Conservation (phyloP, 2,113 vertebrate species). For the Phainopepla nitens region DNA sequence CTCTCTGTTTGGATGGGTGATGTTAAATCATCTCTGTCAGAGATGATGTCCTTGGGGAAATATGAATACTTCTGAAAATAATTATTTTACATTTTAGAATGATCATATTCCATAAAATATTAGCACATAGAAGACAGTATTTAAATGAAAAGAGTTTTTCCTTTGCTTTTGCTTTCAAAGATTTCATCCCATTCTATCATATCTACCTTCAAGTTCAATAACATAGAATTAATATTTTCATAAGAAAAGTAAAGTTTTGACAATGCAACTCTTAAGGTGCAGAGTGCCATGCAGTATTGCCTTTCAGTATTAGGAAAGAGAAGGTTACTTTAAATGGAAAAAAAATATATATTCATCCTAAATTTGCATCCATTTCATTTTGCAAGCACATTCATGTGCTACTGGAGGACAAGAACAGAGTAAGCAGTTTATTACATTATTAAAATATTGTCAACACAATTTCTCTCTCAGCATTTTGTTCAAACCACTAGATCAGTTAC, state of each 20-base stretch:
- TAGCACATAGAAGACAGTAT: neutral
- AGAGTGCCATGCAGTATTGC: neutral
- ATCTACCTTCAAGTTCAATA: neutral
- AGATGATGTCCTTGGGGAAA: neutral
- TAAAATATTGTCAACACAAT: neutral
- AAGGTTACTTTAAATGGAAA: neutral
- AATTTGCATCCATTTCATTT: neutral
- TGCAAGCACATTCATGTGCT: neutral
- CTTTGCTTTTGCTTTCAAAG: neutral
- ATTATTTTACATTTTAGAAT: neutral
- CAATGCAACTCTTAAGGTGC: neutral
- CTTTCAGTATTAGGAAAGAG: neutral
- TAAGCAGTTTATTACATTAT: neutral
- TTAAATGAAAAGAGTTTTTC: neutral
- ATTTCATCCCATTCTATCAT: neutral
- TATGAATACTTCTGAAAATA: neutral
- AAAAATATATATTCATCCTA: neutral
- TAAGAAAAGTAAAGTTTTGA: neutral
- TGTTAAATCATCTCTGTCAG: conserved; percentile 35
- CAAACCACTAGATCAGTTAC: neutral
- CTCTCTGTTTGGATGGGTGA: neutral
- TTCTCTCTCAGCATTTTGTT: neutral
- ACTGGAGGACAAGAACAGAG: neutral
- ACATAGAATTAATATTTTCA: neutral
- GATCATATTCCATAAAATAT: neutral